Conservation (phyloP, 2,888 invertebrate genomes). For the Cosmorhoe ocellata region DNA sequence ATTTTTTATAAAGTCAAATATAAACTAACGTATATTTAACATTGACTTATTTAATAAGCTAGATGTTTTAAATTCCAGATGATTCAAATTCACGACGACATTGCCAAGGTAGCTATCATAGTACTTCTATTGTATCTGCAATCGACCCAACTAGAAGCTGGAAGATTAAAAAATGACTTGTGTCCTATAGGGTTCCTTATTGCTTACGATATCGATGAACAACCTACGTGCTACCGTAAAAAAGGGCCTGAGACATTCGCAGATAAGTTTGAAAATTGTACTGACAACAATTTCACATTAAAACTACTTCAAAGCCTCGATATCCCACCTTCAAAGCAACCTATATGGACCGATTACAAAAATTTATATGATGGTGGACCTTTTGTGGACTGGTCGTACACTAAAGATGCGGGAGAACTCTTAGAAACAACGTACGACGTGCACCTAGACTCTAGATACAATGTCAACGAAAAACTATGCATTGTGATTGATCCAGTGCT, state of each 20-base stretch:
- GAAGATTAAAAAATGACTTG: constrained; percentile 31
- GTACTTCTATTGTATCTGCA: constrained; percentile 45
- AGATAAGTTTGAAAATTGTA: constrained; percentile 64
- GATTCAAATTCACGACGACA: constrained; percentile 40
- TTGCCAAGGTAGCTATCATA: constrained; percentile 35
- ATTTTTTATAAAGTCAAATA: no score
- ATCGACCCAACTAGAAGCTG: constrained; percentile 32
- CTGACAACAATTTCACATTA: constrained; percentile 62
- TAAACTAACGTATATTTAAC: no score
- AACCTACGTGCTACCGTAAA: constrained; percentile 60
- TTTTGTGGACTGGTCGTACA: constrained; percentile 66
- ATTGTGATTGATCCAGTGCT: constrained; percentile 56
- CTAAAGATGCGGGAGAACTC: constrained; percentile 51
- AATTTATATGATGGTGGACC: constrained; percentile 69
- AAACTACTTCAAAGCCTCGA: constrained; percentile 54
- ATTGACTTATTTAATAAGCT: no score
- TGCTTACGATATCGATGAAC: constrained; percentile 40
- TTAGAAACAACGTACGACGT: constrained; percentile 52
- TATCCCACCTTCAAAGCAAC: constrained; percentile 45
- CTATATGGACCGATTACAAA: constrained; percentile 73
- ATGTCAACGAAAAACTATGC: constrained; percentile 59
- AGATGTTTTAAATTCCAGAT: constrained; percentile 50
- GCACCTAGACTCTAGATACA: constrained; percentile 40
- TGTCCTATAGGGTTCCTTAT: constrained; percentile 69
- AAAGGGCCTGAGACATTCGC: constrained; percentile 65